A percentile compares a stretch with the other conserved stretches of the same genome.
These are phyloP conservation scores for Taenaris catops DNA, from an alignment of 2,888 invertebrate species.

Conservation along the genomic window DNA sequence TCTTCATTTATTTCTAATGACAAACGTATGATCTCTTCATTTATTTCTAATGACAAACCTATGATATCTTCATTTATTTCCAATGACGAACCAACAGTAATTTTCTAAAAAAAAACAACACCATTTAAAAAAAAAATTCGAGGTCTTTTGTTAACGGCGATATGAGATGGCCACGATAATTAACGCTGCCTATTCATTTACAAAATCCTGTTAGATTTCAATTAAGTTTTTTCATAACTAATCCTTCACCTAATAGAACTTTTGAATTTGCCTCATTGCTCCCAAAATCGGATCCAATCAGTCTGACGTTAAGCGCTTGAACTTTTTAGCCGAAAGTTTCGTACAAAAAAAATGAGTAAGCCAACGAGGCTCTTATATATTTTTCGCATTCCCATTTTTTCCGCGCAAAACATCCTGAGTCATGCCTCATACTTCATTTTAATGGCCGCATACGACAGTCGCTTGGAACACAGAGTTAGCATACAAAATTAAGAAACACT, in stretches of 20 bases:
- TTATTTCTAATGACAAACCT: no score
- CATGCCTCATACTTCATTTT: slow-evolving; percentile 30
- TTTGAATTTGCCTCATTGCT: slow-evolving; percentile 10
- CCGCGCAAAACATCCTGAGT: slow-evolving; percentile 23
- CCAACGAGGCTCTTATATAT: slow-evolving; percentile 14
- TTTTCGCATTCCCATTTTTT: slow-evolving; percentile 16
- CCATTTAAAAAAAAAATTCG: no score
- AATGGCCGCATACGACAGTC: slow-evolving; percentile 39
- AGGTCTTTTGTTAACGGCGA: no score
- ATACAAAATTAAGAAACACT: slow-evolving; percentile 70
- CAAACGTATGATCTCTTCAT: no score
- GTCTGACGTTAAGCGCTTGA: slow-evolving; percentile 11
- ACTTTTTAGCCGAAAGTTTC: slow-evolving; percentile 9
- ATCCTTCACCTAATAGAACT: slow-evolving; percentile 12
- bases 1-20: no score
- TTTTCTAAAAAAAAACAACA: no score
- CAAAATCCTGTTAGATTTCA: slow-evolving; percentile 8
- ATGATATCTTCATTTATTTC: no score
- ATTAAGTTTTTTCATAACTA: slow-evolving; percentile 9
- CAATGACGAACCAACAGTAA: no score
- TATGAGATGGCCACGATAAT: no score
- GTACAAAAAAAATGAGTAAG: slow-evolving; percentile 10
- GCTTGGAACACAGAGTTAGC: slow-evolving; percentile 42
- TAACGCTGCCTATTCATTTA: no score
- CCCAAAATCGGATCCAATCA: slow-evolving; percentile 12